Conservation (phyloP, 2,888 invertebrate species). For the Apamea crenata region DNA sequence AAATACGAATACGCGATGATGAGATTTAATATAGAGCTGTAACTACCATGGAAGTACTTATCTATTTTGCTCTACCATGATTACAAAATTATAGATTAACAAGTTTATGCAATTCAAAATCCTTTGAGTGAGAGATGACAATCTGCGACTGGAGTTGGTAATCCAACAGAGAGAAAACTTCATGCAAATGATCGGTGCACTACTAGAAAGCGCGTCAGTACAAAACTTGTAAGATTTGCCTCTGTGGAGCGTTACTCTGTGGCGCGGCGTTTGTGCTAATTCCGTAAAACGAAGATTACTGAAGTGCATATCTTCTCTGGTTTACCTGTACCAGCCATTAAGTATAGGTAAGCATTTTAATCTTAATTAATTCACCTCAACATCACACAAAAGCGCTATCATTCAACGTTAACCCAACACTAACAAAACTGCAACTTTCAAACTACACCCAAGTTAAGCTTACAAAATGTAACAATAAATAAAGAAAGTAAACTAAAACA, state of each 20-base stretch:
- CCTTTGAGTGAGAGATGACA: background rate
- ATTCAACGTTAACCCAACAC: background rate
- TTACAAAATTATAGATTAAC: background rate
- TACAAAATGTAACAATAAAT: slow-evolving; percentile 42
- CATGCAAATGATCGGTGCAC: background rate
- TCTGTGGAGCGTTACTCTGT: background rate
- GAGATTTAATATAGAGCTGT: background rate
- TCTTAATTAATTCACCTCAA: too few species aligned
- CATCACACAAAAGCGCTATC: background rate
- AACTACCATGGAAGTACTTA: background rate
- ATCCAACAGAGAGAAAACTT: background rate
- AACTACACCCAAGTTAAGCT: background rate
- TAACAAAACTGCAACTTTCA: slow-evolving; percentile 2
- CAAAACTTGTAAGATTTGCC: background rate
- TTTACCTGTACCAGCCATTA: background rate
- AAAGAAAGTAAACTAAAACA: slow-evolving; percentile 34
- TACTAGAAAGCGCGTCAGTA: too few species aligned
- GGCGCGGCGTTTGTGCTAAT: background rate
- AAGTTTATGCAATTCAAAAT: background rate
- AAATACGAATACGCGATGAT: background rate
- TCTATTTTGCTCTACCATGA: background rate
- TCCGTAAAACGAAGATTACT: background rate
- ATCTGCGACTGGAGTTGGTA: background rate
- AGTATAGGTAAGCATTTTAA: background rate
- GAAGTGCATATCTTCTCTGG: background rate